Evolutionary conservation across 2,888 invertebrate species (phyloP), one percentile per base, ranked within the genome.

Genomic region (Plutella xylostella): DNA sequence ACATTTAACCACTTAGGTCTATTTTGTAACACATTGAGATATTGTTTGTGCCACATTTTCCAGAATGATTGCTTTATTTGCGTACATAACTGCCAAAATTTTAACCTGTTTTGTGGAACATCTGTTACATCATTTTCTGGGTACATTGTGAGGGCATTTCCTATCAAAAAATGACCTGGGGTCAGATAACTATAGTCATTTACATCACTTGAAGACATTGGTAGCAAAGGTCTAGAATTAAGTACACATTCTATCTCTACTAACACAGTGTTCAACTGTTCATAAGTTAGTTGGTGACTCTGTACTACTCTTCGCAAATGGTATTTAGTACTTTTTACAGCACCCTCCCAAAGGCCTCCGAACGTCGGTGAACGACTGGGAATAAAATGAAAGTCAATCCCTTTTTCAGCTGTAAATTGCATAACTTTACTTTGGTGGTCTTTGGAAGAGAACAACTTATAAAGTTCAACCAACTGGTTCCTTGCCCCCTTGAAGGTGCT

Each of bases 101-200:
- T 44, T 20, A 49, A 15, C 25, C 39, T 42, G 21, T 47, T 47
- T 19, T 22, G 17, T 14, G 30, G 38, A n/a, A 17, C 22, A 7
- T 48, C 39, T 15, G 31, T 39, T 9, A 45, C 22, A 43, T 51
- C 44, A 4, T 5, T 6, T 40, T 50, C 45, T n/a, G 48, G 46
- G 21, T 50, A 50, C 9, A 21, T 34, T 14, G 43, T 48, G 2
- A 51, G 11, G 0, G 49, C 17, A 12, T n/a, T 39, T 0, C 51
- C 51, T 20, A 63, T 58, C 1, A 67, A 43, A 37, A 66, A 62
- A 49, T 63, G 63, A 2, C 56, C 60, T 22, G 61, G 63, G 3
- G 60, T 63, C 0, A 64, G 45, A 7, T 47, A 52, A 2, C 40
- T 15, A 5, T 51, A 45, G 11, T 60, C 56, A 20, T 47, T 35